Percentiles rank a stretch among this genome's conserved stretches.
phyloP scores from a whole-genome alignment of 2,113 vertebrate species.

The Indicator maculatus region DNA sequence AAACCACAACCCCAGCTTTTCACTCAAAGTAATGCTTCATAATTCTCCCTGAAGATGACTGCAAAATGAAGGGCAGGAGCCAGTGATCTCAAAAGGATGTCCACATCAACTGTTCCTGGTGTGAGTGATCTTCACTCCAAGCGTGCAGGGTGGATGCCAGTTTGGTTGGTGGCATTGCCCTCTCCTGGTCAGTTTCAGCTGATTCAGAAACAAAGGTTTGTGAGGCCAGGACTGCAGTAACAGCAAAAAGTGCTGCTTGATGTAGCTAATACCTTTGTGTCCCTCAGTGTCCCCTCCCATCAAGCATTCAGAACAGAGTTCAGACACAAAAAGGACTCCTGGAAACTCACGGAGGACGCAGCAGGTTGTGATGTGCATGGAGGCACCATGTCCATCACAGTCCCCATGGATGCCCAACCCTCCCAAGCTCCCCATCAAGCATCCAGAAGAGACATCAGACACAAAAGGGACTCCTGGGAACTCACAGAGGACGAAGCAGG shows the following conservation, averaged over 20 bases:
- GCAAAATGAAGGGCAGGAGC: not conserved
- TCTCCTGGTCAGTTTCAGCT: conserved; percentile 62
- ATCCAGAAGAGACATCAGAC: not conserved
- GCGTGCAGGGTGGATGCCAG: not conserved
- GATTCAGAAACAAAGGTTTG: not conserved
- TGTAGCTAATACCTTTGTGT: not conserved
- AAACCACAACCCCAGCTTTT: not conserved
- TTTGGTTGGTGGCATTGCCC: conserved; percentile 53
- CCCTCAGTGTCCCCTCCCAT: not conserved
- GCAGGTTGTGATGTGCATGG: conserved; percentile 22
- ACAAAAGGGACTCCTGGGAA: not conserved
- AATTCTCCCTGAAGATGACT: not conserved
- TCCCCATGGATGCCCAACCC: conserved; percentile 40
- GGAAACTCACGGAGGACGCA: conserved; percentile 70
- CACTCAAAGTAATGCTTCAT: fast-evolving
- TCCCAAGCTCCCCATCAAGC: not conserved
- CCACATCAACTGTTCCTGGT: not conserved
- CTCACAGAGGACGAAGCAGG: conserved; percentile 72
- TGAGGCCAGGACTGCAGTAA: not conserved
- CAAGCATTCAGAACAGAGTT: too few species aligned
- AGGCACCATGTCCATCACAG: conserved; percentile 9
- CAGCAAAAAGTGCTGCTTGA: not conserved
- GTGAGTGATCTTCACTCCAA: not conserved
- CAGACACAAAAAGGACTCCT: not conserved
- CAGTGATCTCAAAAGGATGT: fast-evolving